Evolutionary conservation across 2,113 vertebrate species (phyloP), one percentile per base, ranked within the genome.

Genomic region (Dendrocopos noguchii): DNA sequence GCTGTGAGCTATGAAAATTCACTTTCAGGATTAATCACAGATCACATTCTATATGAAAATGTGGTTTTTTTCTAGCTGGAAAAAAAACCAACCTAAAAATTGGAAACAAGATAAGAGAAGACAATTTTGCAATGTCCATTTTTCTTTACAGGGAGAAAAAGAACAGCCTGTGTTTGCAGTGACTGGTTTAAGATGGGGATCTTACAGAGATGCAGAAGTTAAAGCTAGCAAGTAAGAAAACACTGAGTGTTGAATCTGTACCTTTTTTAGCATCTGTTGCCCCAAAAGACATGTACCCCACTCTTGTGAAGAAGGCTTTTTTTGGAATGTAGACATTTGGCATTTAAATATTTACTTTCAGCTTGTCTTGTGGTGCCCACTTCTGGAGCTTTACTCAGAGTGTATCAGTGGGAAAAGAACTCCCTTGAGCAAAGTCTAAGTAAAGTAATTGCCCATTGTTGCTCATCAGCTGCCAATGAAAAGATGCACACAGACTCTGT

Each of bases 101-200:
- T 63, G 44, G 46, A 63, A 76, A 50, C 17, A 61, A 63, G n/a
- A 22, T 72, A 53, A 80, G 65, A 76, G 17, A 70, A 84, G 65
- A 17, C 70, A 83, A 16, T 80, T 91, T 80, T 22, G 4, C 39
- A 29, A 10, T 82, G 12, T 85, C 87, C 78, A 10, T 90, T 91
- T 94, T 88, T 94, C 33, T 95, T 96, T 90, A 31, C 89, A 99
- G 99, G 98, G 99, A 66, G 98, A 99, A 93, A 98, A 98, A 84
- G 99, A 99, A 10, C 98, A 99, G 94, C 99, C 99, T 1, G 99
- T 99, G 78, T 99, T 98, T 95, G 99, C 99, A 55, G 91, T 99
- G 92, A 98, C 97, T n/a, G 97, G 98, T 73, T 97, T 99, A 65
- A 98, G 99, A 68, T 99, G 99, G 99, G 99, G 99, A 21, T 98